Base-by-base conservation (phyloP, 2,113 vertebrate species). In the Gobio gobio region DNA sequence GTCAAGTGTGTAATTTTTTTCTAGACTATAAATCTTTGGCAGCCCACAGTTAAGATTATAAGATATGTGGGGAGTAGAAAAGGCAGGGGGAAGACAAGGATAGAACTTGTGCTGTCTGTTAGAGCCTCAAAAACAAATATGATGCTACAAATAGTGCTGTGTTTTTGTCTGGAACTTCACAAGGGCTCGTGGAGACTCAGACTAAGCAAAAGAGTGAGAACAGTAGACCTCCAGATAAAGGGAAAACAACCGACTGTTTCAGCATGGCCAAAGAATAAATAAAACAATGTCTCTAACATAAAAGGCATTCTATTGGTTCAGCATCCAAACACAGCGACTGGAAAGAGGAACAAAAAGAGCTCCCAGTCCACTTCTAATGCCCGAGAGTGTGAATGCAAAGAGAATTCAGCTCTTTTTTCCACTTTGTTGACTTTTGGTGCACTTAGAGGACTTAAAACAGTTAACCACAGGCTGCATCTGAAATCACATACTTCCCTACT, bases 1-100 rank as follows among this genome's bases (percentile, higher is more conserved):
- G 86, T 90, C 90, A 89, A 91, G 88, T 88, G 68, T 95, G 88
- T 95, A 89, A 96, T 95, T 95, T 94, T 91, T 95, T 93, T 90
- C 86, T 83, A 88, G 92, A 92, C 90, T 93, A 90, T 90, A 91
- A 85, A 94, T 93, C 91, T 94, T 92, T 89, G 89, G 87, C 88
- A 7, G 45, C 89, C 92, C 88, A 88, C 89, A 92, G 89, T 91
- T 93, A 89, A 87, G 87, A 94, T 94, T 93, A 94, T 87, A 94
- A 85, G 82, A 80, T 87, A 26, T 80, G 87, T 76, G 74, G 36
- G 86, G 89, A 83, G 81, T 87, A 76, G 63, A 88, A 84, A 24
- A 84, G 68, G 61, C 86, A 0, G 18, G 7, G 59, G 78, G 24
- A 80, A 79, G 0, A 68, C 76, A 51, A 85, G 68, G 88, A 82